Evolutionary conservation across 2,888 invertebrate species (phyloP).

Genomic region (Philhelius pedissequus): DNA sequence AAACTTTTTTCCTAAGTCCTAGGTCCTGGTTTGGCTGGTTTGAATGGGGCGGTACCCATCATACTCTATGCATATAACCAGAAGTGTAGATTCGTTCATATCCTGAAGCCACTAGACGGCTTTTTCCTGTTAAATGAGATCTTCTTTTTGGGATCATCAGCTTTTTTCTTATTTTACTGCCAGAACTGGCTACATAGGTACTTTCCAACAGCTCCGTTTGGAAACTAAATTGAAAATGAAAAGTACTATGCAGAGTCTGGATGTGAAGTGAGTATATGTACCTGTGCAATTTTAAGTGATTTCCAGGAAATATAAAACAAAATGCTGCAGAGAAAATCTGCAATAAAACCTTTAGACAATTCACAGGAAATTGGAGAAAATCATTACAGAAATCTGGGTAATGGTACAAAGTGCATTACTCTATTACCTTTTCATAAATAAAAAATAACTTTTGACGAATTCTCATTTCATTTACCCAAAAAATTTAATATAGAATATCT

Average conservation of each 20-base stretch:
- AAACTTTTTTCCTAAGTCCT: background rate
- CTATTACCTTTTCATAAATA: background rate
- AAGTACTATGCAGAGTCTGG: conserved; percentile 3
- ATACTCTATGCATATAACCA: conserved; percentile 37
- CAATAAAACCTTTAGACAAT: background rate
- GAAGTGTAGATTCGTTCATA: conserved; percentile 38
- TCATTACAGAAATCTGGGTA: background rate
- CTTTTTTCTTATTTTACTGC: background rate
- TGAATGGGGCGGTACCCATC: no score
- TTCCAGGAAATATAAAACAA: background rate
- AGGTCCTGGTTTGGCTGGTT: conserved; percentile 26
- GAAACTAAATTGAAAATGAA: conserved; percentile 18
- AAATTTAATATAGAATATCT: no score
- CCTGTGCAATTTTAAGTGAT: conserved; percentile 8
- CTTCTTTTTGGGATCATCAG: conserved; percentile 34
- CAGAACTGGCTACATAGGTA: background rate
- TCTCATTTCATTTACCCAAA: no score
- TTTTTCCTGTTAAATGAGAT: conserved; percentile 46
- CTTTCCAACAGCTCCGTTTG: background rate
- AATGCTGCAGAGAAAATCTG: background rate
- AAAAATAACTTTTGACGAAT: no score
- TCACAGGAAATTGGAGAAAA: background rate
- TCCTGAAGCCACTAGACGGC: conserved; percentile 39
- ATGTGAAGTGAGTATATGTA: conserved; percentile 1
- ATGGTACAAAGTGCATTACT: background rate